These are phyloP conservation scores for Corythucha ciliata DNA, from an alignment of 2,888 invertebrate genomes.

Conservation along the genomic window DNA sequence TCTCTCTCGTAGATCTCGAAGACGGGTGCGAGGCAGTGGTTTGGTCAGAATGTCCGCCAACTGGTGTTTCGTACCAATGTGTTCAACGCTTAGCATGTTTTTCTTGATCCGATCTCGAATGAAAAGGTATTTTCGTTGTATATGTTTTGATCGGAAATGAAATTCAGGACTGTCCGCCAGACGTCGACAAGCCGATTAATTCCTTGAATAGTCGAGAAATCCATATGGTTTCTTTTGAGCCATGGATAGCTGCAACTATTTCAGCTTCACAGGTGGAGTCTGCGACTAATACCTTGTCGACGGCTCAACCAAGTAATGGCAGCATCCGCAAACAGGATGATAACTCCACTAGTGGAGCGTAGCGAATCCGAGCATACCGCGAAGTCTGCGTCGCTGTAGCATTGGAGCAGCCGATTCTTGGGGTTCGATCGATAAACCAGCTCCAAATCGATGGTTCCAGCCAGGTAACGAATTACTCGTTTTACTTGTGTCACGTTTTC, in stretches of 20 bases:
- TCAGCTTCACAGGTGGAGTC: conserved; percentile 27
- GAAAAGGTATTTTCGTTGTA: conserved; percentile 20
- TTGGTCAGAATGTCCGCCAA: conserved; percentile 20
- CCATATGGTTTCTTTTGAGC: conserved; percentile 35
- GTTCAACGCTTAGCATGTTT: conserved; percentile 10
- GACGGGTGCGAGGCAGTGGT: conserved; percentile 10
- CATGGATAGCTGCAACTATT: conserved; percentile 27
- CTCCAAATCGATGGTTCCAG: not conserved
- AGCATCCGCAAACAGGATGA: conserved; percentile 17
- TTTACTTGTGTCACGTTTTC: conserved; percentile 1
- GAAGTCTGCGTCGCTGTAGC: conserved; percentile 13
- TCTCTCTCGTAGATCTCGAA: conserved; percentile 9
- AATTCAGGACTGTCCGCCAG: conserved; percentile 38
- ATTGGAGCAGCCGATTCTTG: not conserved
- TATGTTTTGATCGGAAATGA: conserved; percentile 34
- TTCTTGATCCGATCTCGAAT: conserved; percentile 21
- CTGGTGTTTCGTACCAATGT: conserved; percentile 13
- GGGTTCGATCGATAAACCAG: conserved; percentile 10
- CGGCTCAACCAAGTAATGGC: conserved; percentile 22
- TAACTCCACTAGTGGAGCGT: conserved; percentile 6
- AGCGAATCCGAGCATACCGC: not conserved
- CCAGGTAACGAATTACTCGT: conserved; percentile 8
- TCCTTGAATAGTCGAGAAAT: conserved; percentile 35
- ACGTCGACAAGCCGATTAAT: conserved; percentile 30
- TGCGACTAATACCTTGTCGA: conserved; percentile 15